Conservation (phyloP, 2,888 invertebrate species). For the Cistogaster globosa region DNA sequence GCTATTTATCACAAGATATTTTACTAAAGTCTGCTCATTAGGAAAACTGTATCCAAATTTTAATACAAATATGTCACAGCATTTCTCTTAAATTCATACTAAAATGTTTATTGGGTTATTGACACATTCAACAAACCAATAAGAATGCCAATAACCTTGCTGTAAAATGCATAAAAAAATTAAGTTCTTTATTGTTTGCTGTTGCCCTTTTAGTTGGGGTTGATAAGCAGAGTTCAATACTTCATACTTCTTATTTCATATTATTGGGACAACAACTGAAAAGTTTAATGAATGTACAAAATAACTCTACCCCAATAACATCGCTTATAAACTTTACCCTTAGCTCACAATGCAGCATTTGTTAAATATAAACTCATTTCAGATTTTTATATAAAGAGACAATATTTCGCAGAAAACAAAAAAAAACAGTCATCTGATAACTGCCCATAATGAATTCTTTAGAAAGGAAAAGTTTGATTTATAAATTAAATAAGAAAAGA, state of each 20-base stretch:
- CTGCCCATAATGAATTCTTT: constrained; percentile 44
- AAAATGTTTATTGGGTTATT: constrained; percentile 23
- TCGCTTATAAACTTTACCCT: constrained; percentile 31
- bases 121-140: not conserved
- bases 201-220: constrained; percentile 22
- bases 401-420: constrained; percentile 36
- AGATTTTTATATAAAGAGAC: constrained; percentile 19
- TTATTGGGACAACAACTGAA: constrained; percentile 63
- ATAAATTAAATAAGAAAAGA: constrained; percentile 52
- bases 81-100: not conserved
- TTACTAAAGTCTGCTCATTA: no score
- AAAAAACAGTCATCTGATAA: constrained; percentile 35
- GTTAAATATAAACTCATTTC: constrained; percentile 39
- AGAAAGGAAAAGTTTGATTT: constrained; percentile 66
- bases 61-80: not conserved
- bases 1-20: no score
- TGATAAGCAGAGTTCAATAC: constrained; percentile 46
- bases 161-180: constrained; percentile 49
- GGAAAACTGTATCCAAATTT: no score
- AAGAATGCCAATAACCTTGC: constrained; percentile 53
- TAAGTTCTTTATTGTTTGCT: constrained; percentile 39
- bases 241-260: constrained; percentile 42
- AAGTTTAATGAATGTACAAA: constrained; percentile 61
- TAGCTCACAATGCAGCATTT: constrained; percentile 27
- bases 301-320: not conserved